Evolutionary conservation across 1,140 invertebrate genomes (phyloP), one percentile per base, ranked within the genome.

Genomic region (Dendroctonus ponderosae): DNA sequence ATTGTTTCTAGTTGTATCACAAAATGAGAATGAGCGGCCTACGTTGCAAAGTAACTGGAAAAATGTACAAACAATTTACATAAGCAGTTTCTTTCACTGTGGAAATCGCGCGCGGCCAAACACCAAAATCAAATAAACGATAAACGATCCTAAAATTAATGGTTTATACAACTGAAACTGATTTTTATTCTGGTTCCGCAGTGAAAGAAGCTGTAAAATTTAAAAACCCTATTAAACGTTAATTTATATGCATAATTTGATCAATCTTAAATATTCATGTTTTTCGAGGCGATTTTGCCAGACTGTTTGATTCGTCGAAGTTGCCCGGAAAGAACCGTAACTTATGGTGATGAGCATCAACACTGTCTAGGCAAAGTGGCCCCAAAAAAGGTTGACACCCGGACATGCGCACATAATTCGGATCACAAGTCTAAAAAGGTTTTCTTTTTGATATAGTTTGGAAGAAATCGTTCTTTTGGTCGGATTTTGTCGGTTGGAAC

Each of bases 371-470:
- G 37, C 39, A 59, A 58, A 52, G 41, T 59, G 37, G 44, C 56
- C 54, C 38, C 14, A 51, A 51, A 66, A 66, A 42, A 38, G 43
- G 14, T 41, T 43, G 52, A 62, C 66, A 67, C 50, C 59, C 37
- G 58, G 58, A 67, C 46, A 7, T 46, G 66, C 51, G 59, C 58
- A 58, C 46, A 40, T 67, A 67, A 67, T 67, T 67, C 66, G 66
- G 66, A 67, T 67, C 66, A 67, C 66, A 61, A 67, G 41, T 61
- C 58, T 62, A 62, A 67, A 54, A 67, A 67, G 48, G 15, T 62
- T 48, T 61, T 26, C 26, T n/a, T 9, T 67, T 56, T 67, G 66
- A 67, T 67, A 67, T 67, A 67, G 15, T 54, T 54, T 62, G 56
- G 56, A 66, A 66, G 58, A 60, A 63, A 63, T 48, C 53, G 52